phyloP scores from a whole-genome alignment of 2,113 vertebrate species.

The Argyrosomus japonicus region DNA sequence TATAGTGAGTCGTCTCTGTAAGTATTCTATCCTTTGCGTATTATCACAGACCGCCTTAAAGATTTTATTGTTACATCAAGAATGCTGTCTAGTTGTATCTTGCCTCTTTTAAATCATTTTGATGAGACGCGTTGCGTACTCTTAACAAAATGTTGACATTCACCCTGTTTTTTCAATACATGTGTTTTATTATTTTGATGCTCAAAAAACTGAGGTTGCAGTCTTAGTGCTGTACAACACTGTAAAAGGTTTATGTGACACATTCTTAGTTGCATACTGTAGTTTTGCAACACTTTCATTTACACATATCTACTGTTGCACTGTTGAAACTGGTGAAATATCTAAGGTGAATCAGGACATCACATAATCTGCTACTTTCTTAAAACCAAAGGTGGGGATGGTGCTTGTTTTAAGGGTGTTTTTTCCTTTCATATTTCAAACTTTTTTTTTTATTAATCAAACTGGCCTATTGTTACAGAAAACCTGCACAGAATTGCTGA shows the following conservation, averaged over 20 bases:
- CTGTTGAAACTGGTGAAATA: constrained; percentile 64
- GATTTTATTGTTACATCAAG: constrained; percentile 53
- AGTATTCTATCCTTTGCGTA: constrained; percentile 55
- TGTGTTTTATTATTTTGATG: not conserved
- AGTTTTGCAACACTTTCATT: constrained; percentile 50
- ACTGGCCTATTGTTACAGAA: constrained; percentile 11
- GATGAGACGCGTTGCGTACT: constrained; percentile 22
- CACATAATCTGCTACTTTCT: constrained; percentile 14
- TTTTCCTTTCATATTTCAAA: constrained; percentile 15
- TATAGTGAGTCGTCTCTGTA: constrained; percentile 35
- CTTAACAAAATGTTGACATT: constrained; percentile 35
- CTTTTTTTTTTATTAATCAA: not conserved
- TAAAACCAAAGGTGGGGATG: constrained; percentile 3
- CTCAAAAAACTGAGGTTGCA: constrained; percentile 36
- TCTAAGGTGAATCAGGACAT: constrained; percentile 51
- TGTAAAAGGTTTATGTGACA: constrained; percentile 71
- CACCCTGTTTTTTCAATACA: constrained; percentile 27
- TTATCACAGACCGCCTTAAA: constrained; percentile 50
- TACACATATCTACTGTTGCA: constrained; percentile 78
- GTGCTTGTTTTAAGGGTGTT: not conserved
- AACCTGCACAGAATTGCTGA: constrained; percentile 50
- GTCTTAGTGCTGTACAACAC: constrained; percentile 69
- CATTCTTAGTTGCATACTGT: constrained; percentile 42
- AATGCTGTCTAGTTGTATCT: constrained; percentile 55
- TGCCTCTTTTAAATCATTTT: constrained; percentile 28